Conservation (phyloP, 35 echinoderm and acorn worm species). For the Amphiura filiformis region DNA sequence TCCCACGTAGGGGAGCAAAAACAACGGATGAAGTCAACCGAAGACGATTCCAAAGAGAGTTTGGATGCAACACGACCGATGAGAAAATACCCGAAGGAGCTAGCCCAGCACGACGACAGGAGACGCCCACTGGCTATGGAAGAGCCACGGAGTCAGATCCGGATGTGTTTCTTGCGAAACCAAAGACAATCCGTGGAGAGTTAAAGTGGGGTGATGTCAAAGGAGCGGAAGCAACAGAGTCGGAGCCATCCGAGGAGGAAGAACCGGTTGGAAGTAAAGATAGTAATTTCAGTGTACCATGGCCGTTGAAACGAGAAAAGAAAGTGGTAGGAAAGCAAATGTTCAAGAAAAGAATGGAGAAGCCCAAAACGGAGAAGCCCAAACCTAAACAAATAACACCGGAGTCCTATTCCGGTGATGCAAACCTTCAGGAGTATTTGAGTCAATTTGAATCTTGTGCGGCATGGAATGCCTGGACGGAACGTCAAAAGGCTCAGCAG, state of each 20-base stretch:
- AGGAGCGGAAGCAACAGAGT: no score
- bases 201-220: no score
- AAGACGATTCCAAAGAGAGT: no score
- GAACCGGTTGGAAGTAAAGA: neutral
- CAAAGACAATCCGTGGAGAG: no score
- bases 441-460: neutral
- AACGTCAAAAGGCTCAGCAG: neutral
- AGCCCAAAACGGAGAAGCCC: neutral
- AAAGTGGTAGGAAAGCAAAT: neutral
- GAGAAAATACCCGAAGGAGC: no score
- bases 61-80: no score
- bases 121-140: neutral
- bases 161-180: neutral
- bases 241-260: neutral
- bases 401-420: neutral
- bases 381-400: neutral
- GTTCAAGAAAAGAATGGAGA: neutral
- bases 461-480: neutral
- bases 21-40: no score
- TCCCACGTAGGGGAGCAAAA: no score
- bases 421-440: neutral
- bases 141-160: neutral
- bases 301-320: neutral
- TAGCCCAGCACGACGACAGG: neutral
- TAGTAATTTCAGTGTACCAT: neutral